Evolutionary conservation across 2,888 invertebrate genomes (phyloP).

Genomic region (Agrilus biguttatus): DNA sequence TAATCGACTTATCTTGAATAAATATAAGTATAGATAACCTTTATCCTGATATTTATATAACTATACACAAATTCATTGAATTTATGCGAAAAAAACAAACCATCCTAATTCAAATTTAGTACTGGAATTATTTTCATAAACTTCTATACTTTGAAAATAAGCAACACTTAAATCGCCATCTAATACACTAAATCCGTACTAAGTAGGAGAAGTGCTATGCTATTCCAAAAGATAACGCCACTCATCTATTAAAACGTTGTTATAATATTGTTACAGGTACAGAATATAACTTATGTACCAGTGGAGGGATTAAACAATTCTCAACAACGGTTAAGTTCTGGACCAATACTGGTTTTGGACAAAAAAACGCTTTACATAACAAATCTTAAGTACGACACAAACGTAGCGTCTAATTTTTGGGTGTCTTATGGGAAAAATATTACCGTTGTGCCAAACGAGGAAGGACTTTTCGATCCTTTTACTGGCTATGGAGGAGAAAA

Average conservation of each 20-base stretch:
- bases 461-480: constrained; percentile 8
- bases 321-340: constrained; percentile 11
- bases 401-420: constrained; percentile 14
- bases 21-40: no score
- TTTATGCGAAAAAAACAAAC: no score
- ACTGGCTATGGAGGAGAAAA: constrained; percentile 12
- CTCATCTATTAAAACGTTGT: neutral
- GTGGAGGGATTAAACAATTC: constrained; percentile 6
- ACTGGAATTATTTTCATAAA: no score
- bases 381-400: constrained; percentile 14
- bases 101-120: no score
- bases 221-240: no score
- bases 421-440: constrained; percentile 12
- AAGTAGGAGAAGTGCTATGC: no score
- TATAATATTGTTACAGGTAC: neutral
- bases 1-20: no score
- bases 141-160: no score
- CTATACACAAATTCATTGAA: no score
- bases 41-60: no score
- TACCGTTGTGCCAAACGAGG: constrained; percentile 11
- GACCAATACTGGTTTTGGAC: constrained; percentile 15
- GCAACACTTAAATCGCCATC: no score
- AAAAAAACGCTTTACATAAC: constrained; percentile 16
- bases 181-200: no score
- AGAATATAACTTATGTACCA: neutral